phyloP scores from a whole-genome alignment of 1,140 invertebrate species.

The Drosophila tristis region DNA sequence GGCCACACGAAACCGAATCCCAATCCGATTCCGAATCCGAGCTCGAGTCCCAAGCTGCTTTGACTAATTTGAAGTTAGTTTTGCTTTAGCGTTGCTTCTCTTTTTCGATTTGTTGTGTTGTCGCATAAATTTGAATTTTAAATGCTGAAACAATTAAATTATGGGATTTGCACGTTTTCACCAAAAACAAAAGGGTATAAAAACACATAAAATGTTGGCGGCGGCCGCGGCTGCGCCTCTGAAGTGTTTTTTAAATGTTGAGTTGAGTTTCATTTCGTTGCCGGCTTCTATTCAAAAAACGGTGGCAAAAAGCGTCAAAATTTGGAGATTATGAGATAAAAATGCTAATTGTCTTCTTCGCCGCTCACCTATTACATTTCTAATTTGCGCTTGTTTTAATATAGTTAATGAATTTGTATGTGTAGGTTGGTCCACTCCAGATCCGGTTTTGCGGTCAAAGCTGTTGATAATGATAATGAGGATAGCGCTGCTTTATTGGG shows the following conservation, averaged over 20 bases:
- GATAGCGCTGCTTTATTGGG: conserved; percentile 81
- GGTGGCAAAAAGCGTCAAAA: conserved; percentile 82
- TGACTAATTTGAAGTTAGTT: conserved; percentile 70
- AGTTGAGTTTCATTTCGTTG: conserved; percentile 48
- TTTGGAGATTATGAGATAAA: conserved; percentile 79
- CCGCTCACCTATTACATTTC: conserved; percentile 61
- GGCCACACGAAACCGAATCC: conserved; percentile 45
- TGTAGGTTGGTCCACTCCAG: conserved; percentile 25
- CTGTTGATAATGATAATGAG: conserved; percentile 80
- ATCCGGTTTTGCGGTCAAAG: conserved; percentile 75
- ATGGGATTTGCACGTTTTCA: conserved; percentile 80
- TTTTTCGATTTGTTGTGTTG: conserved; percentile 45
- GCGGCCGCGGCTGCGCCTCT: conserved; percentile 61
- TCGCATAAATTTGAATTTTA: conserved; percentile 65
- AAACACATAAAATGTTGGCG: conserved; percentile 42
- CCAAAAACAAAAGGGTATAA: conserved; percentile 41
- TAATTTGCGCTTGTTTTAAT: conserved; percentile 83
- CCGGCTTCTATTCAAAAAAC: conserved; percentile 58
- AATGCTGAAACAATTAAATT: conserved; percentile 81
- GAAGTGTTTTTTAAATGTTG: conserved; percentile 70
- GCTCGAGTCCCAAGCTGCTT: conserved; percentile 27
- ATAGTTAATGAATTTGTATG: conserved; percentile 77
- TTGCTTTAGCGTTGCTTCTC: conserved; percentile 22
- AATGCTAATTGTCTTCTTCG: conserved; percentile 51
- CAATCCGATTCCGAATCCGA: background rate